Evolutionary conservation across 2,888 invertebrate species (phyloP).

Genomic region (Heteromurus nitidus): DNA sequence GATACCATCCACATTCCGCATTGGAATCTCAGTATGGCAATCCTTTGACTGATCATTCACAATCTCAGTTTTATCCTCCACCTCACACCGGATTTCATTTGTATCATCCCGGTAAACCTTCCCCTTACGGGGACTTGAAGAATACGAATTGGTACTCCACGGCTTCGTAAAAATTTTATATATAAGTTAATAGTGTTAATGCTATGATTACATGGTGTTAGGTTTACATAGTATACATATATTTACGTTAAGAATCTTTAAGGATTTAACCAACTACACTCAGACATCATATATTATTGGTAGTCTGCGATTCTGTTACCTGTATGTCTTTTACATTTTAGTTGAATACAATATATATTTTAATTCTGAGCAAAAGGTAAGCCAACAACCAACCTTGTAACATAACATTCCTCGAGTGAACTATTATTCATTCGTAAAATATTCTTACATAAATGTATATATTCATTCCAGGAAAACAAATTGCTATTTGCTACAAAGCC

Average conservation of each 20-base stretch:
- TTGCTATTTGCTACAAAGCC: conserved; percentile 11
- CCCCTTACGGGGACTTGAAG: conserved; percentile 75
- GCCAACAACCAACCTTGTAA: neutral
- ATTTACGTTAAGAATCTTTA: no score
- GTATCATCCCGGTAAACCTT: conserved; percentile 85
- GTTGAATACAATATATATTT: neutral
- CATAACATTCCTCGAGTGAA: neutral
- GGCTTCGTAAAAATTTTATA: conserved; percentile 81
- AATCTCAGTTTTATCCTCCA: conserved; percentile 89
- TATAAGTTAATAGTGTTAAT: neutral
- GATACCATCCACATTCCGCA: conserved; percentile 77
- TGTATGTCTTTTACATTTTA: conserved; percentile 51
- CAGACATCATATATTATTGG: conserved; percentile 9
- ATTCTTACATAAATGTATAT: neutral
- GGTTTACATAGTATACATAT: neutral
- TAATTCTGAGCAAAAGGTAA: neutral
- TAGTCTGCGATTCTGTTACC: conserved; percentile 62
- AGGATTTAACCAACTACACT: no score
- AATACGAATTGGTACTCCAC: conserved; percentile 86
- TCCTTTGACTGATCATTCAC: conserved; percentile 80
- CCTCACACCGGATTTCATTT: conserved; percentile 88
- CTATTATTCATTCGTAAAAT: neutral
- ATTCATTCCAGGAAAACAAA: neutral
- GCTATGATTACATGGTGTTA: neutral
- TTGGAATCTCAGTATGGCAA: conserved; percentile 80